Evolutionary conservation across 2,888 invertebrate species (phyloP), one percentile per base, ranked within the genome.

Genomic region (Steinernema carpocapsae): DNA sequence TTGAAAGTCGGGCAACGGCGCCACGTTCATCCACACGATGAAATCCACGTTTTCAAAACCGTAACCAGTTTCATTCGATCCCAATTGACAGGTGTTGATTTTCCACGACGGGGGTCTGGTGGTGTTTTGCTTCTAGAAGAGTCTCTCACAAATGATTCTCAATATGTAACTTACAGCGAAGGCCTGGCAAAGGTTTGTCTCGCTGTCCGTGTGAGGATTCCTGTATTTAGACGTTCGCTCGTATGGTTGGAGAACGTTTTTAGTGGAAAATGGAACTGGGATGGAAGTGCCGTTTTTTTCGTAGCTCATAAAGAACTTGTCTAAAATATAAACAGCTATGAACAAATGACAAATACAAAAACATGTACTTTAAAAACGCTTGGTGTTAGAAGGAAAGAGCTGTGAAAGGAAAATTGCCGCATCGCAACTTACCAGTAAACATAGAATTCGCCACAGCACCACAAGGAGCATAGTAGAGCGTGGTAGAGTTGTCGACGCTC

Each of bases 21-120:
- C 95, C 0, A 96, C 96, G 78, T 97, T 91, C 97, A 97, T 99
- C 97, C 97, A 97, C 2, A 97, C 96, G 86, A 97, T 97, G 29
- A 97, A 90, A 88, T 97, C 97, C 89, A 97, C 97, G 88, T 97
- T 97, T 90, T 92, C 92, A 86, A 96, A 95, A 7, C 95, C 96
- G 87, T 93, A 90, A 0, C 89, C 87, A 0, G 84, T 95, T 37
- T 37, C 37, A 37, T 37, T 37, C 10, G 4, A 6, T 88, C 95
- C 95, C 82, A 97, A 89, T 80, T 94, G 90, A 90, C 92, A 93
- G 0, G 96, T 91, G 17, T 91, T 82, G 78, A 91, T 91, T n/a
- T 90, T 91, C 97, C 97, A 97, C 84, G 93, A 93, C 37, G 91
- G 91, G 0, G 97, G 97, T 83, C 92, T 92, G 0, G 64, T 26